Base-by-base conservation (phyloP, 2,797 vertebrate species). In the Cetoscarus ocellatus region DNA sequence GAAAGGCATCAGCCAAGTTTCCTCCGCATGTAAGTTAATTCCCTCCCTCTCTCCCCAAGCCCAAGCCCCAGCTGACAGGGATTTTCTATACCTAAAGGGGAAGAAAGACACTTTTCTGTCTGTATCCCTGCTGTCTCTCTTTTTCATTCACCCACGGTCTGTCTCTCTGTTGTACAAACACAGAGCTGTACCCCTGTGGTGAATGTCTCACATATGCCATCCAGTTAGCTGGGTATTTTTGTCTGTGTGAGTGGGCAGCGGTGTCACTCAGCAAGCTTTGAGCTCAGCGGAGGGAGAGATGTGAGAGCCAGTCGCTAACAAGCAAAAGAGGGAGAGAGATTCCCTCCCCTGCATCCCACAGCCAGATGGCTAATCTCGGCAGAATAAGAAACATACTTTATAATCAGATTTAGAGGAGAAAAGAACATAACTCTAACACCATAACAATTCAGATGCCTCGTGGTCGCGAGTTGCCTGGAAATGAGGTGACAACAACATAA, bases 361-460 rank as follows among this genome's bases (percentile, higher is more conserved):
- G 89, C 88, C 92, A 93, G 91, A 92, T 92, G 92, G 87, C 83
- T 89, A 88, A 92, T 90, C 90, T 90, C 67, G 5, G 67, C 80
- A 86, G 90, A 89, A 90, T 88, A 88, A 75, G 70, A 82, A 89
- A 88, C 73, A 89, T 53, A 79, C 73, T 86, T 86, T 78, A 83
- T 76, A 86, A 86, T 91, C 86, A 82, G 75, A 89, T 86, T 85
- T 87, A 58, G 71, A 73, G 34, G 61, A 54, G 61, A n/a, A 17
- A n/a, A 17, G 38, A 39, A 15, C 18, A 11, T 51, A 61, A 82
- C 14, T 66, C 27, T 15, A 59, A 53, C 64, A 72, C 39, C 68
- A 67, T 38, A 72, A 81, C 64, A 83, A 86, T 84, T 84, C 65
- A 76, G 77, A 85, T 68, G 78, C 78, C 79, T 83, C 45, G 60